Base-by-base conservation (phyloP, 2,888 invertebrate genomes). In the Andrena dorsata region DNA sequence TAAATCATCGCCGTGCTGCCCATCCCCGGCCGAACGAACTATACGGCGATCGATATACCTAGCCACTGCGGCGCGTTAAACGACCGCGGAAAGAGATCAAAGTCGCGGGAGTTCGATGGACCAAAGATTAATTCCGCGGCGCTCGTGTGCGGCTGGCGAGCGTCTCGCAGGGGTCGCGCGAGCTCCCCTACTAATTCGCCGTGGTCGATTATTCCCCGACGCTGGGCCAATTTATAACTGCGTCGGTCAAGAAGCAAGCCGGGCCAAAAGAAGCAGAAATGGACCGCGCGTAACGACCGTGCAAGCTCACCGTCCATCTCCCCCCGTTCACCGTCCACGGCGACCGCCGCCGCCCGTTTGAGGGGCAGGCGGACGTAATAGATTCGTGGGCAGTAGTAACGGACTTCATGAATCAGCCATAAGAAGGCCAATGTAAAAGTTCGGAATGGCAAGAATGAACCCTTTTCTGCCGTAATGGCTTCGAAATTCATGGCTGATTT, bases 351-450 rank as follows among this genome's bases (percentile, higher is more conserved):
- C 73, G 61, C 49, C 23, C 47, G 30, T 58, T 65, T 65, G 69
- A 76, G 70, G 69, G 61, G 30, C 49, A 61, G 51, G 23, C 63
- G 56, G 63, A 69, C 71, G 79, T 74, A 80, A 74, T 74, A 80
- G 81, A 79, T 73, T 79, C 60, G 66, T 70, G 65, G 64, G 69
- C 58, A 56, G 66, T 72, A 26, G 63, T 66, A 41, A 70, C 75
- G 66, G 70, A 80, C 35, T 71, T 66, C 70, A 75, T 82, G 82
- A 82, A 82, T 82, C 82, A 80, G 71, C 70, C 65, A 65, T 66
- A 73, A 65, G 80, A 64, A 74, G 64, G 60, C 41, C 77, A 30
- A 69, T 60, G 49, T 60, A 74, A 70, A 81, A 81, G 65, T 70
- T 74, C 47, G 65, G 58, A 66, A 53, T 61, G 65, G 69, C 41